These are phyloP conservation scores for Agapostemon virescens DNA, from an alignment of 2,888 invertebrate species.

Conservation along the genomic window DNA sequence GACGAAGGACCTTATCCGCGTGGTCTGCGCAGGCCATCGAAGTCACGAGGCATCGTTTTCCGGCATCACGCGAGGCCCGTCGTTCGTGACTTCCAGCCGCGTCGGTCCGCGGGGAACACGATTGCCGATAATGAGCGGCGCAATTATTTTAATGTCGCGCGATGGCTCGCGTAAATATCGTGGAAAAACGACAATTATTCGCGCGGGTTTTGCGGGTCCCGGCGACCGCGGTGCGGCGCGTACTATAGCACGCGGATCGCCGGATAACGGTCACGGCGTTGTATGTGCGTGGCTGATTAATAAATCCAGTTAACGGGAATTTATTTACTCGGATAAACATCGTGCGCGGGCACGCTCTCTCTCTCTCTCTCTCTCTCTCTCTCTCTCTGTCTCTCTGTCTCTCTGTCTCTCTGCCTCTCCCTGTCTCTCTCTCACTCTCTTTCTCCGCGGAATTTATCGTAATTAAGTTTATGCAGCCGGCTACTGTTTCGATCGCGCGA, in stretches of 20 bases:
- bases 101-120: slow-evolving; percentile 49
- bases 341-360: slow-evolving; percentile 26
- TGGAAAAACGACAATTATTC: slow-evolving; percentile 58
- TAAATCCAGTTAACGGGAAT: slow-evolving; percentile 61
- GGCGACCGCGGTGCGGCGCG: neutral
- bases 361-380: neutral
- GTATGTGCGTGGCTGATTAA: slow-evolving; percentile 58
- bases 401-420: neutral
- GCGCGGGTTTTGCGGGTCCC: slow-evolving; percentile 29
- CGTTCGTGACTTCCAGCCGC: slow-evolving; percentile 50
- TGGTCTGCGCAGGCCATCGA: slow-evolving; percentile 20
- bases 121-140: slow-evolving; percentile 60
- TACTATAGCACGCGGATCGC: slow-evolving; percentile 15
- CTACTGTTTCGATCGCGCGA: slow-evolving; percentile 39
- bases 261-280: slow-evolving; percentile 50
- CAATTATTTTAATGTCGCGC: slow-evolving; percentile 62
- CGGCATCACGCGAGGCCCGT: slow-evolving; percentile 34
- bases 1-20: slow-evolving; percentile 31
- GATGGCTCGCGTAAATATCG: slow-evolving; percentile 56
- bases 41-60: slow-evolving; percentile 53
- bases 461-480: slow-evolving; percentile 51
- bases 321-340: slow-evolving; percentile 55
- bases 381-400: neutral
- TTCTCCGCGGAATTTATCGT: slow-evolving; percentile 33
- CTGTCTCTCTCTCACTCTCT: slow-evolving; percentile 5